Evolutionary conservation across 2,888 invertebrate genomes (phyloP), one percentile per base, ranked within the genome.

Genomic region (Parapristionchus giblindavisi): DNA sequence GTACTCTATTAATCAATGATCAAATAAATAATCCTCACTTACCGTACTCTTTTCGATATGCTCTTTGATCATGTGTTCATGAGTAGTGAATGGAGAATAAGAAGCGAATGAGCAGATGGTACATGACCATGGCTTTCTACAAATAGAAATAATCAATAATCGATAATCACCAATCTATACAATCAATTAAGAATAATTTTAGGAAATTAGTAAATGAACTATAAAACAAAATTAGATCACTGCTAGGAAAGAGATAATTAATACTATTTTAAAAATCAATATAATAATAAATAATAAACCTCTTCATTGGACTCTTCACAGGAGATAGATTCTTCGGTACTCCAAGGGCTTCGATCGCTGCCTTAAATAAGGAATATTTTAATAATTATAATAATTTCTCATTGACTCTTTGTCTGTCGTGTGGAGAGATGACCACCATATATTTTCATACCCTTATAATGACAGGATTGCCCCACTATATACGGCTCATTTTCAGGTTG

Each of bases 321-420:
- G 81, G 78, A 14, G 78, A 78, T 14, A 79, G 36, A 40, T 72
- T 38, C n/a, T 72, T 72, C 29, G 83, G 83, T 14, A 83, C 80
- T 24, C 83, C 83, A 29, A 83, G 81, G 11, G 80, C 79, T 54
- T 83, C 83, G 27, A 83, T 82, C 3, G 83, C 83, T 0, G 81
- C 77, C 72, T 83, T 4, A 5, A 70, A 14, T 11, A 29, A 11
- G 6, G 32, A 63, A 34, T 63, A 63, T 17, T 17, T 63, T 29
- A 17, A 63, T 17, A 8, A 29, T n/a, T n/a, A n/a, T n/a, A n/a
- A n/a, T n/a, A n/a, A n/a, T n/a, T n/a, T n/a, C n/a, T n/a, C n/a
- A n/a, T n/a, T 51, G n/a, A 17, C n/a, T n/a, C n/a, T n/a, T n/a
- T n/a, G n/a, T n/a, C n/a, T n/a, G n/a, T n/a, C n/a, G n/a, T n/a